Percentiles rank a stretch among this genome's conserved stretches.
Conservation (phyloP, 2,888 invertebrate genomes). For the Drosophila cognata region DNA sequence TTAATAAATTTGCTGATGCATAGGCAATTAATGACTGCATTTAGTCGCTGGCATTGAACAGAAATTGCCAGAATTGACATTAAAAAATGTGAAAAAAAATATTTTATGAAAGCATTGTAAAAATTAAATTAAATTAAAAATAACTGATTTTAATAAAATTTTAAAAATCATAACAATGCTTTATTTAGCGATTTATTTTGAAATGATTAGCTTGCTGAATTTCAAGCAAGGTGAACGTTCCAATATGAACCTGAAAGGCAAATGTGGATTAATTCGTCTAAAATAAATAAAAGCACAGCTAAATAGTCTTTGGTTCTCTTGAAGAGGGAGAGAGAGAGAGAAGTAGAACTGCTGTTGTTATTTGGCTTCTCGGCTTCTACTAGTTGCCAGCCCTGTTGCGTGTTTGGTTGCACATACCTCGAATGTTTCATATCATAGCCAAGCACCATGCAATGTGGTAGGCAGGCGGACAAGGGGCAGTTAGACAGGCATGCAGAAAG, state of each 20-base stretch:
- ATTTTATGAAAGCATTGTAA: background rate
- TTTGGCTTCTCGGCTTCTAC: background rate
- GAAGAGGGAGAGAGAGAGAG: no score
- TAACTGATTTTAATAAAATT: background rate
- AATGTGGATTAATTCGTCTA: background rate
- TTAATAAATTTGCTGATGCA: background rate
- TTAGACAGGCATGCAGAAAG: background rate
- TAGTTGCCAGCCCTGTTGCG: constrained; percentile 33
- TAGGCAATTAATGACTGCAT: background rate
- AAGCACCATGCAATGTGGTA: constrained; percentile 8
- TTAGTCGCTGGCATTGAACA: background rate
- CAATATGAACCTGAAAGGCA: background rate
- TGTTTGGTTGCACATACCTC: constrained; percentile 27
- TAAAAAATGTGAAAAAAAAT: background rate
- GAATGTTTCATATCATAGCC: constrained; percentile 56
- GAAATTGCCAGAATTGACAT: background rate
- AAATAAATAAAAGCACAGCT: background rate
- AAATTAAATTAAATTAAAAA: background rate
- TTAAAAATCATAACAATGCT: background rate
- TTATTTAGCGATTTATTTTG: background rate
- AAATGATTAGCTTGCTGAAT: background rate
- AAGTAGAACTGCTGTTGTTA: background rate
- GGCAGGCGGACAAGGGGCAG: constrained; percentile 4
- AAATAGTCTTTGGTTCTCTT: background rate
- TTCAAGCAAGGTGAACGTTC: background rate